Percentiles rank a stretch among this genome's conserved stretches.
phyloP scores from a whole-genome alignment of 2,113 vertebrate species.

The Progne subis region DNA sequence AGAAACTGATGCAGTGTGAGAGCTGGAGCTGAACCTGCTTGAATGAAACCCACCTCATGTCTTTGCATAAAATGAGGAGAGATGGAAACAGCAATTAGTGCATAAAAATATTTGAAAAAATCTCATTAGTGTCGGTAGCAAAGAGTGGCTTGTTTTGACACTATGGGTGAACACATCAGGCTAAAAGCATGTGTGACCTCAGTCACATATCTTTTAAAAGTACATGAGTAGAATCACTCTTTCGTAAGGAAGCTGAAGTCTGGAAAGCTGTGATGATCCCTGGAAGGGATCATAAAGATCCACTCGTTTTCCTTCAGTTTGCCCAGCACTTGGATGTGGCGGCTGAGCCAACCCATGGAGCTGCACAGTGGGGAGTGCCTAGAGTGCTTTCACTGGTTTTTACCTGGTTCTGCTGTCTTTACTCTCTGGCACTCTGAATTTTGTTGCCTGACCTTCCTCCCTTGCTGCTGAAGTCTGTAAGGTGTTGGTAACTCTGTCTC shows the following conservation, averaged over 20 bases:
- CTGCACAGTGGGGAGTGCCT: neutral
- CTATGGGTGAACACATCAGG: neutral
- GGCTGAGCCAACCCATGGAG: neutral
- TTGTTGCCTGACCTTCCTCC: neutral
- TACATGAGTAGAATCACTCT: neutral
- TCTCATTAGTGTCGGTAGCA: neutral
- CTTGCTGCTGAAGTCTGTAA: rapidly evolving
- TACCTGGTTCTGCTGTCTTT: neutral
- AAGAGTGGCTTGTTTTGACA: neutral
- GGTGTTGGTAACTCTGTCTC: neutral
- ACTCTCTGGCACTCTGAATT: rapidly evolving
- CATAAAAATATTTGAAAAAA: slow-evolving; percentile 3
- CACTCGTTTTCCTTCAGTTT: neutral
- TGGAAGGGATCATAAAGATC: neutral
- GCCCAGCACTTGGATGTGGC: neutral
- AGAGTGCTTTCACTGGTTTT: neutral
- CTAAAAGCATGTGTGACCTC: neutral
- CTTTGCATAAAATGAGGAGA: neutral
- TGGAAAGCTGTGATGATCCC: neutral
- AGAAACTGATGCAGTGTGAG: neutral
- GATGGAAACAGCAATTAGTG: neutral
- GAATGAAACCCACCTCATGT: neutral
- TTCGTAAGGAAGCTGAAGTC: neutral
- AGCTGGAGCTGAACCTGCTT: neutral
- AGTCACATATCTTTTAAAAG: neutral